Conservation (phyloP, 2,888 invertebrate species). For the Leistus spinibarbis region DNA sequence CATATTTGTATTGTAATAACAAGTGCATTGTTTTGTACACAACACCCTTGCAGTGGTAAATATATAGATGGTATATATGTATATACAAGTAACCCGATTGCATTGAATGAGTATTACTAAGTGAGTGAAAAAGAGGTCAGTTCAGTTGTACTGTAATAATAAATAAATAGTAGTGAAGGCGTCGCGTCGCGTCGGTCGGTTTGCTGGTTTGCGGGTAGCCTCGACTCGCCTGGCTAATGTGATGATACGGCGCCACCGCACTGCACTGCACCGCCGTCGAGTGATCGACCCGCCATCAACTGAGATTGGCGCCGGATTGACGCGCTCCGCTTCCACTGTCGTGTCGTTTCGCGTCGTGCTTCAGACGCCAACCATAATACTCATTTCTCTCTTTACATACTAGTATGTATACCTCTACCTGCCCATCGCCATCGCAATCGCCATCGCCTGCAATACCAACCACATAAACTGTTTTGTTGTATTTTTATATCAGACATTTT, state of each 20-base stretch:
- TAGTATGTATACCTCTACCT: not conserved
- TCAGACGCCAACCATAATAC: constrained; percentile 1
- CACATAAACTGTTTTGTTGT: not conserved
- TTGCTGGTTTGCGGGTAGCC: not conserved
- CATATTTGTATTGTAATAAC: too few relatives aligned
- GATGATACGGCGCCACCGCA: constrained; percentile 5
- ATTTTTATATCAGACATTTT: not conserved
- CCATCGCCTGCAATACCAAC: not conserved
- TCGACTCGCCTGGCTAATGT: constrained; percentile 4
- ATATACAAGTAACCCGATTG: not conserved
- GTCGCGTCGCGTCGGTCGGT: too few relatives aligned
- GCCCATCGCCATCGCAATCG: too few relatives aligned
- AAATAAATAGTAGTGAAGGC: not conserved
- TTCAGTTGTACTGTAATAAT: not conserved
- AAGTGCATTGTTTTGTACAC: too few relatives aligned
- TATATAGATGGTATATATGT: not conserved
- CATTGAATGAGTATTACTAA: too few relatives aligned
- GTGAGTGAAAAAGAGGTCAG: not conserved
- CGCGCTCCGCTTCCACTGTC: not conserved
- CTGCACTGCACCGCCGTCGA: too few relatives aligned
- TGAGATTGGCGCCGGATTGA: constrained; percentile 3
- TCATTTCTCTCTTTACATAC: not conserved
- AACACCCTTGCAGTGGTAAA: too few relatives aligned
- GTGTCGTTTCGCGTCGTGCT: not conserved
- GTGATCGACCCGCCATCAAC: constrained; percentile 11